phyloP scores from a whole-genome alignment of 1,140 invertebrate species.

The Chrysomallon squamiferum region DNA sequence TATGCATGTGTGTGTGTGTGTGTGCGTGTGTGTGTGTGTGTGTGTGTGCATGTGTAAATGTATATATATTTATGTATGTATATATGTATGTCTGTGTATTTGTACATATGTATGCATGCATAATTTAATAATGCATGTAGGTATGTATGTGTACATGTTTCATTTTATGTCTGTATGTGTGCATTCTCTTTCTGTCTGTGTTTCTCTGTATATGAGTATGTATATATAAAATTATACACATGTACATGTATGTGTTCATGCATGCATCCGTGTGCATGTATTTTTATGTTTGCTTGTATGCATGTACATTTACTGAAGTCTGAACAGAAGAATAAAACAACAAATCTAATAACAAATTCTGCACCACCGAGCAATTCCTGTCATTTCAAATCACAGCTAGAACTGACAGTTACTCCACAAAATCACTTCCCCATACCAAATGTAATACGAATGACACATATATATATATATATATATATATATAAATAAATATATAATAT shows the following conservation, averaged over 20 bases:
- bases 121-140: not conserved
- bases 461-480: too few relatives aligned
- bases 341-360: too few relatives aligned
- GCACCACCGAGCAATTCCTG: too few relatives aligned
- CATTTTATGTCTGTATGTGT: not conserved
- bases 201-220: not conserved
- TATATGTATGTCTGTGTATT: not conserved
- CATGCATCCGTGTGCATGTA: not conserved
- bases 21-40: too few relatives aligned
- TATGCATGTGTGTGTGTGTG: not conserved
- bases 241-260: not conserved
- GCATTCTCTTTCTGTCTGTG: not conserved
- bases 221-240: not conserved
- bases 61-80: not conserved
- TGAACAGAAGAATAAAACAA: too few relatives aligned
- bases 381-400: too few relatives aligned
- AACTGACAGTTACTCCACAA: too few relatives aligned
- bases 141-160: not conserved
- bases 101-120: not conserved
- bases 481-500: too few relatives aligned
- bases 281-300: too few relatives aligned
- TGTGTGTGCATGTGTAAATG: not conserved
- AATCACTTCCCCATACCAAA: too few relatives aligned
- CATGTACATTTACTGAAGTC: too few relatives aligned
- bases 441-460: too few relatives aligned